These are phyloP conservation scores for Xylota sylvarum DNA, from an alignment of 2,888 invertebrate species.

Conservation along the genomic window DNA sequence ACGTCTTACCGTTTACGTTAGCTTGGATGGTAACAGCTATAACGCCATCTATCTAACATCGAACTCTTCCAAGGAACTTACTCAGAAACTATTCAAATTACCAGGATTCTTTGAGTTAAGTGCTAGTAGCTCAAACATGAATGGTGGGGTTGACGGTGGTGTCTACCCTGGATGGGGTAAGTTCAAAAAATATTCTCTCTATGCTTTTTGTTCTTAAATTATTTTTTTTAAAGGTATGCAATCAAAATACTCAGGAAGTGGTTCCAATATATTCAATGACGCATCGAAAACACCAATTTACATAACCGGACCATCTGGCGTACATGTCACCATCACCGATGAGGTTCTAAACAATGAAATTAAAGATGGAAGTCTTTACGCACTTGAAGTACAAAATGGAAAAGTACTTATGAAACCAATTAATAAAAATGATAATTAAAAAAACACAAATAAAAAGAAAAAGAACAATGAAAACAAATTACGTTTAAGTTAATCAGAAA, in stretches of 20 bases:
- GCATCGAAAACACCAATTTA: conserved; percentile 87
- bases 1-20: conserved; percentile 93
- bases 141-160: conserved; percentile 78
- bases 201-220: neutral
- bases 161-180: conserved; percentile 78
- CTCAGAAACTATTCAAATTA: conserved; percentile 88
- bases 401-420: conserved; percentile 85
- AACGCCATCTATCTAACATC: conserved; percentile 92
- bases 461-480: conserved; percentile 23
- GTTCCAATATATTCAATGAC: conserved; percentile 85
- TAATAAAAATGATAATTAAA: conserved; percentile 82
- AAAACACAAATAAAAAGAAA: neutral
- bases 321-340: conserved; percentile 93
- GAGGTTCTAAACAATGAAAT: conserved; percentile 92
- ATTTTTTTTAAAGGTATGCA: conserved; percentile 80
- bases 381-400: conserved; percentile 86
- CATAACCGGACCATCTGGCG: conserved; percentile 93
- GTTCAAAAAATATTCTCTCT: conserved; percentile 78
- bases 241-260: conserved; percentile 84
- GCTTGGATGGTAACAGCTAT: conserved; percentile 89
- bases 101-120: conserved; percentile 85
- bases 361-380: conserved; percentile 91
- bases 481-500: conserved; percentile 29
- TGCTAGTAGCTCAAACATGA: conserved; percentile 80
- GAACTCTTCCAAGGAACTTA: conserved; percentile 88